Evolutionary conservation across 2,113 vertebrate genomes (phyloP).

Genomic region (Sarotherodon lohbergeri): DNA sequence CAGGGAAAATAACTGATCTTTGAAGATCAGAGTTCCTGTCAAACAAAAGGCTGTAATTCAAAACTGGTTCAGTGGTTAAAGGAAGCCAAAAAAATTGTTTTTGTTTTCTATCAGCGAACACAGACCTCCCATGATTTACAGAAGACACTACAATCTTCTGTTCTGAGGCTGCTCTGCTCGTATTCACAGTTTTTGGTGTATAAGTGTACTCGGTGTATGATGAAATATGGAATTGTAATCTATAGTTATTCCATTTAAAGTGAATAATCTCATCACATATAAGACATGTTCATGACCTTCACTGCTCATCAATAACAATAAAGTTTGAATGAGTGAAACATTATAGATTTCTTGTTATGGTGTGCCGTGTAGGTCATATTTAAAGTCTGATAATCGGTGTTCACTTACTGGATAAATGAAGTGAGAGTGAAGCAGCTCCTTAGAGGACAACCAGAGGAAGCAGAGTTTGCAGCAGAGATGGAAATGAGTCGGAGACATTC

Average conservation of each 20-base stretch:
- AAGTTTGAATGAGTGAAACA: not conserved
- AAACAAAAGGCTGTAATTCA: not conserved
- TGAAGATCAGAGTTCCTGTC: not conserved
- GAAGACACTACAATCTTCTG: not conserved
- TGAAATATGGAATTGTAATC: not conserved
- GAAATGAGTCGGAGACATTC: conserved; percentile 16
- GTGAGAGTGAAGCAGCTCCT: conserved; percentile 4
- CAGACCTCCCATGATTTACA: not conserved
- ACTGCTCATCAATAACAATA: not conserved
- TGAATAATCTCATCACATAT: not conserved
- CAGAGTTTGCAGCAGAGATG: not conserved
- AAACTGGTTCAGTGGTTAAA: not conserved
- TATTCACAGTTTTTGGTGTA: not conserved
- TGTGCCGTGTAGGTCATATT: not conserved
- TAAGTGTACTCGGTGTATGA: not conserved
- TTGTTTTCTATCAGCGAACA: not conserved
- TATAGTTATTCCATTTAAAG: not conserved
- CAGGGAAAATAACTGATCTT: not conserved
- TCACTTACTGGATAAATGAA: conserved; percentile 13
- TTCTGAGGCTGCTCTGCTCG: not conserved
- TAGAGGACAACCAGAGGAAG: conserved; percentile 1
- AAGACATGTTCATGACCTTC: not conserved
- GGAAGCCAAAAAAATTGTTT: not conserved
- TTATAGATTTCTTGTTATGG: not conserved
- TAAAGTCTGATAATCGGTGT: not conserved